Evolutionary conservation across 92 coral and sea anemone genomes (phyloP).

Genomic region (Scolanthus callimorphus): DNA sequence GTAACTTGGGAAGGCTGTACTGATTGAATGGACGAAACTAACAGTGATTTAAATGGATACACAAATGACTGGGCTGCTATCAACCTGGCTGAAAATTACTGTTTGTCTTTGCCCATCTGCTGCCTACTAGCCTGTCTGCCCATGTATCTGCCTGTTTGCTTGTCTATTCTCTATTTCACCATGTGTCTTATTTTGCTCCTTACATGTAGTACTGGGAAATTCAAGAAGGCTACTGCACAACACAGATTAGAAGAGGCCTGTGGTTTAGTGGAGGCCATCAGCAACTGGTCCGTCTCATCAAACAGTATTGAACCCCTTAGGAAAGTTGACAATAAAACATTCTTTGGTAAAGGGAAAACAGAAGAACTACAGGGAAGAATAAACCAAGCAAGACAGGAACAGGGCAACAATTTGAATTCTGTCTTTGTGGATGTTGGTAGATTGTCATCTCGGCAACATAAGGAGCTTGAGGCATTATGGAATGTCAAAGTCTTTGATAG

Average conservation of each 20-base stretch:
- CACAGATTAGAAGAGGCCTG: constrained; percentile 92
- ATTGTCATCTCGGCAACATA: constrained; percentile 75
- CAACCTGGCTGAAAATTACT: too few species aligned
- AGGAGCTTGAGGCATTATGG: constrained; percentile 92
- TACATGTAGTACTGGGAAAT: constrained; percentile 23
- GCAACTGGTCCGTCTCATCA: constrained; percentile 73
- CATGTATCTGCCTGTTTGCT: too few species aligned
- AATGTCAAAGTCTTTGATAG: constrained; percentile 88
- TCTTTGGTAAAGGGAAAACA: constrained; percentile 95
- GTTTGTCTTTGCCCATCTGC: too few species aligned
- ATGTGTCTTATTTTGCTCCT: not conserved
- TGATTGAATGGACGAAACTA: too few species aligned
- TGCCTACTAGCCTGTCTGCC: too few species aligned
- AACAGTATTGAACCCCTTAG: constrained; percentile 67
- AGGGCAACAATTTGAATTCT: constrained; percentile 49
- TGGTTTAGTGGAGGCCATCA: constrained; percentile 79
- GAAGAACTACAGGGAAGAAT: constrained; percentile 83
- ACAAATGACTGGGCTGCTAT: too few species aligned
- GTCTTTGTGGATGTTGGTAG: constrained; percentile 83
- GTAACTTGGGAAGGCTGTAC: too few species aligned
- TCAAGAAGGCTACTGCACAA: constrained; percentile 66
- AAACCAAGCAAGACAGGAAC: constrained; percentile 26
- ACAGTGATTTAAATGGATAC: too few species aligned
- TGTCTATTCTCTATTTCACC: too few species aligned
- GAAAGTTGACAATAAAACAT: constrained; percentile 70